phyloP scores from a whole-genome alignment of 53 echinoderm and acorn worm species.

The Antedon mediterranea region DNA sequence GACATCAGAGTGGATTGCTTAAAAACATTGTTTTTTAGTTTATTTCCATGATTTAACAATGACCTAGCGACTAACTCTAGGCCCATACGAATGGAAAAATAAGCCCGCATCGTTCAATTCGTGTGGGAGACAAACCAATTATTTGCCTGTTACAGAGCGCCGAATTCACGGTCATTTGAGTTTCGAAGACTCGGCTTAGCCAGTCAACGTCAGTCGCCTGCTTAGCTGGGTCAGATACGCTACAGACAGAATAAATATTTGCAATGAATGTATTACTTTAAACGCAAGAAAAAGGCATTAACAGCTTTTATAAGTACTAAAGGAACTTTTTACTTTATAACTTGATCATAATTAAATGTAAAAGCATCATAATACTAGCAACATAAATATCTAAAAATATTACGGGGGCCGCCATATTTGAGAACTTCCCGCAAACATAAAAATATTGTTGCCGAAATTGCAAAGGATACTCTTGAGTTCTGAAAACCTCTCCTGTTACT shows the following conservation, averaged over 20 bases:
- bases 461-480: slow-evolving; percentile 36
- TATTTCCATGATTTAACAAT: background rate
- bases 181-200: background rate
- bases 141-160: background rate
- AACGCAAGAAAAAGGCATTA: no score
- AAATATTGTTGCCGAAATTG: slow-evolving; percentile 7
- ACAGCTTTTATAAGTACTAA: no score
- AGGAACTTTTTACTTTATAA: no score
- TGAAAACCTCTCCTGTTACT: slow-evolving; percentile 32
- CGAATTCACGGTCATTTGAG: background rate
- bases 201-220: background rate
- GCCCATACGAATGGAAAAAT: background rate
- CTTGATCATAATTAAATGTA: no score
- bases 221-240: background rate
- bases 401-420: slow-evolving; percentile 69
- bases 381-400: slow-evolving; percentile 13
- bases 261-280: background rate
- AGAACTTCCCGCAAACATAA: slow-evolving; percentile 6
- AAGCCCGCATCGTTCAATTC: background rate
- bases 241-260: background rate
- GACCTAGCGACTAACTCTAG: background rate
- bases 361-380: no score
- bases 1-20: background rate
- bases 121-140: background rate
- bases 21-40: background rate